Percentiles rank a stretch among this genome's conserved stretches.
These are phyloP conservation scores for Andrena bicolor DNA, from an alignment of 2,888 invertebrate genomes.

Conservation along the genomic window DNA sequence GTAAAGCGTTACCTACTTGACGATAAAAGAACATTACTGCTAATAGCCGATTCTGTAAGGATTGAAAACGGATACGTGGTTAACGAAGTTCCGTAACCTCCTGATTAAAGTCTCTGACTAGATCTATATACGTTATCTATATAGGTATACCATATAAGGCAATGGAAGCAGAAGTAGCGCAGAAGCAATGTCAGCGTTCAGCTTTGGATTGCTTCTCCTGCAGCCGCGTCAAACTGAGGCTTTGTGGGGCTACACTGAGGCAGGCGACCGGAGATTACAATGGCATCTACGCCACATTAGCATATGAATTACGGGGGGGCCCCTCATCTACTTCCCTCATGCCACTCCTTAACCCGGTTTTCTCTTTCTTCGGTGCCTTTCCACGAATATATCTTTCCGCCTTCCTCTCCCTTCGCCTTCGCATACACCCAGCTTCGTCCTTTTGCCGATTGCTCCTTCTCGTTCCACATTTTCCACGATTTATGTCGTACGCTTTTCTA, in stretches of 20 bases:
- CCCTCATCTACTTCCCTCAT: conserved; percentile 67
- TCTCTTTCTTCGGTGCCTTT: conserved; percentile 59
- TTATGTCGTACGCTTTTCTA: conserved; percentile 39
- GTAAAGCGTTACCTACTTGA: neutral
- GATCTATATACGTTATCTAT: conserved; percentile 76
- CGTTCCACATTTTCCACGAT: conserved; percentile 35
- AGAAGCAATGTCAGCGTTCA: conserved; percentile 59
- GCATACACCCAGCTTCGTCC: conserved; percentile 6
- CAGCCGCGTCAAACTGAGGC: conserved; percentile 82
- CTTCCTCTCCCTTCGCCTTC: neutral
- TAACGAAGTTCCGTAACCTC: conserved; percentile 79
- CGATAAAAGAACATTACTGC: conserved; percentile 28
- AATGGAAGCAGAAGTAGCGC: conserved; percentile 44
- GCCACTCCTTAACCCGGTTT: conserved; percentile 48
- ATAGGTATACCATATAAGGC: conserved; percentile 72
- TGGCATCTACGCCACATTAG: conserved; percentile 85
- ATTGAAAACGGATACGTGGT: conserved; percentile 61
- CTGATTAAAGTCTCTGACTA: conserved; percentile 78
- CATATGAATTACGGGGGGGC: conserved; percentile 83
- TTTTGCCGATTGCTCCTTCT: neutral
- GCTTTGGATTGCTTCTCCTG: conserved; percentile 80
- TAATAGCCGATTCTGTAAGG: conserved; percentile 36
- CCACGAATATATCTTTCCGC: conserved; percentile 15
- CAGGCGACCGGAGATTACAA: conserved; percentile 85
- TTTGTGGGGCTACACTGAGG: conserved; percentile 81